Conservation (phyloP, 2,888 invertebrate genomes). For the Baccha elongata region DNA sequence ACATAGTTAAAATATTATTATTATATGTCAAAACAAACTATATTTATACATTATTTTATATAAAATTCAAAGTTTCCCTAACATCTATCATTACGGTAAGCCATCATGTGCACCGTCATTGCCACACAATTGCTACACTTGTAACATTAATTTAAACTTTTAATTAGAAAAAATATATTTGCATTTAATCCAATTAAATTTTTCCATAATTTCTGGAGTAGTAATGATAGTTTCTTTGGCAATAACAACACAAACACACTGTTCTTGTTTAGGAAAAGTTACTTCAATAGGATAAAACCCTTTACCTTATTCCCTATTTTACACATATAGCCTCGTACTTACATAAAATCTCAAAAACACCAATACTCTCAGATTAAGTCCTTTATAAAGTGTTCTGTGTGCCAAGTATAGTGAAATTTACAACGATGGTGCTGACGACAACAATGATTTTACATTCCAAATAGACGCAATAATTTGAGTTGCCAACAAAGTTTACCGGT, state of each 20-base stretch:
- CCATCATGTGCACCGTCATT: background rate
- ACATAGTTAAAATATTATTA: no score
- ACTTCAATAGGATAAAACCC: background rate
- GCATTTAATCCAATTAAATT: conserved; percentile 61
- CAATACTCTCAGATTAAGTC: background rate
- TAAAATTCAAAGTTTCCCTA: background rate
- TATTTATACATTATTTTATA: no score
- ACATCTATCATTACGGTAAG: background rate
- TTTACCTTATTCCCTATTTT: background rate
- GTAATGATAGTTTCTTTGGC: conserved; percentile 14
- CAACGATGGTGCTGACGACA: conserved; percentile 15
- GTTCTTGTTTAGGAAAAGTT: background rate
- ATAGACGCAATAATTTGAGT: conserved; percentile 69
- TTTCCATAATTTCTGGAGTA: conserved; percentile 12
- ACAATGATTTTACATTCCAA: conserved; percentile 61
- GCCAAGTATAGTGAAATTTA: conserved; percentile 1
- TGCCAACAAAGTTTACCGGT: conserved; percentile 67
- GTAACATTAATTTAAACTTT: conserved; percentile 51
- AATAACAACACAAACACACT: conserved; percentile 1
- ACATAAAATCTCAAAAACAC: background rate
- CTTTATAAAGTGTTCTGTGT: background rate
- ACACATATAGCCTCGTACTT: background rate
- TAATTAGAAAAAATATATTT: conserved; percentile 48
- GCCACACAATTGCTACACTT: conserved; percentile 5
- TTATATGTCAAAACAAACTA: no score